Base-by-base conservation (phyloP, 2,113 vertebrate species). In the Ailurus styani region DNA sequence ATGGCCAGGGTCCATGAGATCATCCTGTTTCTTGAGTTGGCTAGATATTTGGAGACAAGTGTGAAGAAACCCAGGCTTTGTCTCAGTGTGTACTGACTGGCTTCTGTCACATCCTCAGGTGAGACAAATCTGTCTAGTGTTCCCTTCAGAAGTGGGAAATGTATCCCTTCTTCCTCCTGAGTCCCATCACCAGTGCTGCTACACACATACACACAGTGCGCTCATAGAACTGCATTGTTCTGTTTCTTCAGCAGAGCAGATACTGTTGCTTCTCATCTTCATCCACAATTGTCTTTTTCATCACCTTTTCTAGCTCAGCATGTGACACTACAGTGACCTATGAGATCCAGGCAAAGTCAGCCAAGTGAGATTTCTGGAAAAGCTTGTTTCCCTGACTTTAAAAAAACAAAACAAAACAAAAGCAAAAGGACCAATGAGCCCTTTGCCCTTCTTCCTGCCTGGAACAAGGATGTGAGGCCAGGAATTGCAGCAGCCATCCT, bases 361-460 rank as follows among this genome's bases (percentile, higher is more conserved):
- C 78, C 84, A 50, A 87, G 60, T 14, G 40, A 96, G 12, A 21
- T 54, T 94, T 96, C 95, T 78, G 73, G 50, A 45, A 90, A 90
- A 57, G 27, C 66, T 75, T 60, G 31, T 83, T 87, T 94, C 50
- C 86, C 45, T 82, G 11, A 27, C 78, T 95, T 78, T 5, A 64
- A 60, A 95, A 47, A 88, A 50, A 54, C 66, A 73, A 9, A 70
- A 64, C 52, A 62, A 62, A 75, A 34, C 37, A 42, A 68, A 70
- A 70, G 27, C 42, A 47, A 77, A 47, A 77, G 7, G n/a, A 14
- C 17, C 3, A 2, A 13, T 45, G 13, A 73, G 12, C 78, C 2
- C 21, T 96, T 85, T 77, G 45, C 25, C 66, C 40, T 87, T 87
- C 25, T 78, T 93, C 47, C 68, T 93, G 47, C 64, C 72, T 34